phyloP scores from a whole-genome alignment of 2,797 vertebrate genomes.

The Acropternis orthonyx region DNA sequence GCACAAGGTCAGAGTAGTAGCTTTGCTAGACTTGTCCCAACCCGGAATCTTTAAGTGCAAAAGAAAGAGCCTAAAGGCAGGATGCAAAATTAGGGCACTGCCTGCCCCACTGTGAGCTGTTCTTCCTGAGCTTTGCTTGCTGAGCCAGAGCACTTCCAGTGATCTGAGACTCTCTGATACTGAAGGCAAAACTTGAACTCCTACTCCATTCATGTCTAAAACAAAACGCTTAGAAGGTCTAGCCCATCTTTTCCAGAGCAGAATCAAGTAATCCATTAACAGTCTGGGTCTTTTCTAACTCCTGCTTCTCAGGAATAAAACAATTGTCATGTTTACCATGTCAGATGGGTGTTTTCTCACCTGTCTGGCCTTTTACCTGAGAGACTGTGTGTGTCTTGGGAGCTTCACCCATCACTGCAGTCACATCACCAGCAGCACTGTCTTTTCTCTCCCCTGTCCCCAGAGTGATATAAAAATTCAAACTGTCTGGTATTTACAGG shows the following conservation, averaged over 20 bases:
- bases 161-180: not conserved
- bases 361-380: not conserved
- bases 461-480: not conserved
- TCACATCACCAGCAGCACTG: not conserved
- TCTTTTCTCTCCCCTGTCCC: not conserved
- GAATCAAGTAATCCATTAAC: not conserved
- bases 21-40: not conserved
- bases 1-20: not conserved
- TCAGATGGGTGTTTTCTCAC: accelerated
- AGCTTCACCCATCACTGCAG: not conserved
- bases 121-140: not conserved
- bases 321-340: not conserved
- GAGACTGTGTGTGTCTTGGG: not conserved
- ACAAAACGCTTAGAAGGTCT: not conserved
- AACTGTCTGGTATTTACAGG: not conserved
- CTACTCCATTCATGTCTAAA: not conserved
- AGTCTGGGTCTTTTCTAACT: not conserved
- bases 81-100: not conserved
- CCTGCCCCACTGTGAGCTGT: not conserved
- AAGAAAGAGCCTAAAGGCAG: not conserved
- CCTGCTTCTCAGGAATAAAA: not conserved
- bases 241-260: not conserved
- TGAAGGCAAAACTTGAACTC: not conserved
- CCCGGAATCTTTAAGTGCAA: not conserved
- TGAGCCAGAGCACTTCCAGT: not conserved